These are phyloP conservation scores for human (Homo sapiens) DNA, from an alignment of 2,113 vertebrate species.

Conservation along the genomic window GRCh38 chr2:33462001-33462500, in stretches of 20 bases:
- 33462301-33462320: not conserved
- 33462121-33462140: not conserved
- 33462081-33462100: slow-evolving; percentile 13
- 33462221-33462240: not conserved
- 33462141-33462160: not conserved
- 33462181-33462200: not conserved
- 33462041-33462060: not conserved
- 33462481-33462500: too few species aligned
- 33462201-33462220: not conserved
- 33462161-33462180: not conserved
- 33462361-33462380: not conserved
- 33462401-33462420: too few species aligned
- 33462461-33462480: too few species aligned
- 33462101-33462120: not conserved
- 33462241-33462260: not conserved
- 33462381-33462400: too few species aligned
- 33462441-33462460: too few species aligned
- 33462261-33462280: not conserved
- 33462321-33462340: not conserved
- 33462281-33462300: not conserved
- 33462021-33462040: not conserved
- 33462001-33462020: not conserved
- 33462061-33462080: not conserved
- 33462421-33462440: too few species aligned
- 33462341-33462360: not conserved